A percentile compares a stretch with the other conserved stretches of the same genome.
Conservation (phyloP, 2,888 invertebrate species). For the Euzophera pinguis region DNA sequence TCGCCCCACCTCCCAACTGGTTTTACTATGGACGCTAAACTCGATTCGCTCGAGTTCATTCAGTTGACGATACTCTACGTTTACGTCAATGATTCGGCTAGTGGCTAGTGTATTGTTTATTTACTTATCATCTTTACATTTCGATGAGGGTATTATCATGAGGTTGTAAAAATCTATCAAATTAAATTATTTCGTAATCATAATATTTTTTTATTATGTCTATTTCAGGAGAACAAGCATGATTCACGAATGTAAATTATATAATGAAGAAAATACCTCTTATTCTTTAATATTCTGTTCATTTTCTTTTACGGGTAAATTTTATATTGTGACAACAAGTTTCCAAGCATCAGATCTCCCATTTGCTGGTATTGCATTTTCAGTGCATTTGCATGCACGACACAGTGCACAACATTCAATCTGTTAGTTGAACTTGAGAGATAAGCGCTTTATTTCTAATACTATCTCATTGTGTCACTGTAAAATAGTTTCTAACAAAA, state of each 20-base stretch:
- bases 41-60: conserved; percentile 12
- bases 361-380: too few relatives aligned
- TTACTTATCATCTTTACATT: neutral
- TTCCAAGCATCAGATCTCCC: too few relatives aligned
- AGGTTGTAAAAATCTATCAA: neutral
- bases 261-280: too few relatives aligned
- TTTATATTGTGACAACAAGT: too few relatives aligned
- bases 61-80: neutral
- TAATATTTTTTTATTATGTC: neutral
- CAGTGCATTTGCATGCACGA: too few relatives aligned
- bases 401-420: too few relatives aligned
- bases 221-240: neutral
- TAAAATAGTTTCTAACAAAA: too few relatives aligned
- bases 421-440: neutral
- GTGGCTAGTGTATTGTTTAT: neutral
- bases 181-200: neutral
- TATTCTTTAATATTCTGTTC: too few relatives aligned
- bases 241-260: too few relatives aligned
- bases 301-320: too few relatives aligned
- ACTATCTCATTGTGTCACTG: neutral
- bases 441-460: neutral
- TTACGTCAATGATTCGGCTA: neutral
- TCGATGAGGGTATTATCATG: neutral
- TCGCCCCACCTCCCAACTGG: conserved; percentile 9
- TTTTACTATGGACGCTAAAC: conserved; percentile 12